Evolutionary conservation across 2,888 invertebrate species (phyloP), one percentile per base, ranked within the genome.

Genomic region (Caradrina clavipalpis): DNA sequence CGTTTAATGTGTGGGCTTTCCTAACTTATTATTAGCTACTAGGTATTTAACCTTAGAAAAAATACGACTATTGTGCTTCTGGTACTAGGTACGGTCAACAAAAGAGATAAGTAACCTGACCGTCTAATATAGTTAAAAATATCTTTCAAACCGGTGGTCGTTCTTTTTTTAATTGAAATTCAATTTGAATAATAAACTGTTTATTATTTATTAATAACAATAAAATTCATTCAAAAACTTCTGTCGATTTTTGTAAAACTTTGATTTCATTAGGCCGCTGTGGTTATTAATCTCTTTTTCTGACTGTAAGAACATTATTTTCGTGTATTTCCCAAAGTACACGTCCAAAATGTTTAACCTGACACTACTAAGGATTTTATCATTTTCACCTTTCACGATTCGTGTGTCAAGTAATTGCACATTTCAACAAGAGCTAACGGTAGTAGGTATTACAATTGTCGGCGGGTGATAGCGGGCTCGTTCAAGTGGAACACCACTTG

Each of bases 401-500:
- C 54, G 49, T 63, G 21, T 66, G 59, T 70, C 58, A 76, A 73
- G 58, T 70, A 70, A 74, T 73, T 71, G 56, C 60, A 57, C 69
- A 78, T 82, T 80, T 79, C 42, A 81, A 73, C 75, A 79, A 76
- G 80, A 17, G 1, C 45, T 90, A 91, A 90, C 90, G 89, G 91
- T 87, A 76, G 83, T 83, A 45, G 45, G 45, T 42, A 74, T 75
- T 80, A 84, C 86, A 88, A 86, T 87, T 81, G 88, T 83, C 76
- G 82, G 86, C 84, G 81, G 70, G 64, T 72, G 77, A 84, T 78
- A 70, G 72, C 74, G 78, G 72, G 82, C 65, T 79, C 86, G 83
- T 80, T 89, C 88, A 83, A 88, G 89, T 88, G 89, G 89, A 90
- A 90, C 87, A 73, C 63, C 81, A 78, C 84, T 80, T 76, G 80